phyloP scores from a whole-genome alignment of 2,888 invertebrate genomes.

The Parnassius smintheus region DNA sequence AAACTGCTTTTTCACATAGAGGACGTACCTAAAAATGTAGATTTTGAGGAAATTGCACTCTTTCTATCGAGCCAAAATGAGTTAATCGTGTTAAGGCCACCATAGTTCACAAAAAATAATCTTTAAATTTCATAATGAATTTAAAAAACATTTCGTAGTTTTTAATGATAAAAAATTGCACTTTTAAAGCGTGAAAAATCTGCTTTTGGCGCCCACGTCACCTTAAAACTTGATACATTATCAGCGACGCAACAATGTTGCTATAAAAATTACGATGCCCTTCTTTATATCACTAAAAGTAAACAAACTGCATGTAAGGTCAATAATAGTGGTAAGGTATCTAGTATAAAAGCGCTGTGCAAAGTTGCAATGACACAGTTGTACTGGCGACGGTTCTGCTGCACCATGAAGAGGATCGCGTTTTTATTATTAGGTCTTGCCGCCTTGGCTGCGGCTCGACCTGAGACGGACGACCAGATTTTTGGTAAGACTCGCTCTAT shows the following conservation, averaged over 20 bases:
- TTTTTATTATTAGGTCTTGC: conserved; percentile 58
- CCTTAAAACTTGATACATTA: conserved; percentile 4
- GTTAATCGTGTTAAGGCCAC: too few relatives aligned
- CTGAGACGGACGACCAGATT: conserved; percentile 51
- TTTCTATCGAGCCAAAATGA: too few relatives aligned
- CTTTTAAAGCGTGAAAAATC: too few relatives aligned
- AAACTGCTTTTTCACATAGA: too few relatives aligned
- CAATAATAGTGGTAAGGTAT: conserved; percentile 1
- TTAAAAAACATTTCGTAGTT: too few relatives aligned
- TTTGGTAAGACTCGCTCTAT: conserved; percentile 45
- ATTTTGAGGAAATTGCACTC: too few relatives aligned
- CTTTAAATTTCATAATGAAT: too few relatives aligned
- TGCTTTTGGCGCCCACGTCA: too few relatives aligned
- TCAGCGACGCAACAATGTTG: conserved; percentile 10
- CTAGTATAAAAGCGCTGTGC: conserved; percentile 47
- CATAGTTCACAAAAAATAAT: too few relatives aligned
- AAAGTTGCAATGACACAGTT: conserved; percentile 48
- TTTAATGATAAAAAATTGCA: too few relatives aligned
- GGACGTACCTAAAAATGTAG: too few relatives aligned
- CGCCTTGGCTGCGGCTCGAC: conserved; percentile 58
- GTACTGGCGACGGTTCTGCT: conserved; percentile 46
- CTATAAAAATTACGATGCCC: neutral
- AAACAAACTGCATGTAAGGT: conserved; percentile 25
- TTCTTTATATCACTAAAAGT: conserved; percentile 21
- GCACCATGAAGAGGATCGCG: conserved; percentile 61